Evolutionary conservation across 2,888 invertebrate genomes (phyloP).

Genomic region (Hermaeophaga mercurialis): DNA sequence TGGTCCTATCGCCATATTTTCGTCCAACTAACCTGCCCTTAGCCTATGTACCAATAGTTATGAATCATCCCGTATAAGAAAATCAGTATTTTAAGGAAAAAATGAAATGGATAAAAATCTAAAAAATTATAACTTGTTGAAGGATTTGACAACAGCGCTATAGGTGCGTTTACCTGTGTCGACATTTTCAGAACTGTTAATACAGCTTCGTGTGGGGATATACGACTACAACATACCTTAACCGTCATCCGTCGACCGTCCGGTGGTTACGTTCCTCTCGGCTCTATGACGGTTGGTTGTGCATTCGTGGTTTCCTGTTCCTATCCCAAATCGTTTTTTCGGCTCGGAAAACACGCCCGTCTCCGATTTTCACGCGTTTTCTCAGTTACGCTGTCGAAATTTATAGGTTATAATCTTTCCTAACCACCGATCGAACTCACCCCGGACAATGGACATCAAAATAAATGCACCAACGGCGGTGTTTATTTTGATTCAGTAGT

Average conservation of each 20-base stretch:
- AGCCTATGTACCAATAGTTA: no score
- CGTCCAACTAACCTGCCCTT: no score
- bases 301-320: slow-evolving; percentile 3
- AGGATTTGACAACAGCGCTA: slow-evolving; percentile 25
- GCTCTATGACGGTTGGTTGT: slow-evolving; percentile 5
- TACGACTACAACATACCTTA: slow-evolving; percentile 39
- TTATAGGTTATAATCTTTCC: slow-evolving; percentile 17
- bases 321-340: slow-evolving; percentile 15
- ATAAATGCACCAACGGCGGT: background rate
- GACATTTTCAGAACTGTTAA: slow-evolving; percentile 54
- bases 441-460: slow-evolving; percentile 3
- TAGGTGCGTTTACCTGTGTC: slow-evolving; percentile 55
- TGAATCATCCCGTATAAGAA: no score
- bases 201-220: slow-evolving; percentile 47
- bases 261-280: slow-evolving; percentile 24
- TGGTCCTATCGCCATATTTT: no score
- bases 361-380: slow-evolving; percentile 14
- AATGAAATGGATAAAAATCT: no score
- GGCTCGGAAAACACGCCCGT: slow-evolving; percentile 8
- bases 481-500: slow-evolving; percentile 17
- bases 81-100: no score
- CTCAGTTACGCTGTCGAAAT: background rate
- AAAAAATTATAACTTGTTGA: no score
- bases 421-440: slow-evolving; percentile 26
- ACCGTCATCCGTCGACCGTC: slow-evolving; percentile 40